Evolutionary conservation across 2,797 vertebrate genomes (phyloP), one percentile per base, ranked within the genome.

Genomic region (Lagodon rhomboides): DNA sequence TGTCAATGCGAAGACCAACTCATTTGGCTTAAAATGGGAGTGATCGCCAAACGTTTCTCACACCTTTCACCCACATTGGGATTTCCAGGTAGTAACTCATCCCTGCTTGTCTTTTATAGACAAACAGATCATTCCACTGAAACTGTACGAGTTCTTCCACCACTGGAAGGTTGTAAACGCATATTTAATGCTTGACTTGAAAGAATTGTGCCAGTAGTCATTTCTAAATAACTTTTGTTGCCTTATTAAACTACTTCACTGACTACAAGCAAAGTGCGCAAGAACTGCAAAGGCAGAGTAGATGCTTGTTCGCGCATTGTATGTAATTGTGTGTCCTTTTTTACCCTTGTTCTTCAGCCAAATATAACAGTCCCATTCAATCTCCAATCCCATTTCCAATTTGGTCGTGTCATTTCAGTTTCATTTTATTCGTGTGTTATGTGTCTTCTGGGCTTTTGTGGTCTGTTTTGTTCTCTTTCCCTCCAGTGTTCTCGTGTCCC

Each of bases 61-160:
- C 53, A 46, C 56, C 22, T 30, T 53, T 51, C 49, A 44, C 1
- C 13, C 1, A 0, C 9, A 22, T 70, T 73, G 3, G 61, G 34
- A 38, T 84, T 73, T 73, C 20, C 4, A 47, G 18, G 34, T 59
- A 4, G 51, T 49, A 25, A 15, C 25, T 34, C 63, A 66, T 63
- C 18, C 44, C 10, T 16, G 20, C 38, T 64, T 49, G 38, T 44
- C 27, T 68, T 82, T 60, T 69, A 55, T 68, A 59, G 53, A 68
- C 38, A 44, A 59, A 69, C 51, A 62, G 66, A 81, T 70, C 43
- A 30, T 5, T 43, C 2, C n/a, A 23, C 30, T 9, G 34, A 8
- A 68, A 51, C 41, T 50, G n/a, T 25, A 30, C 20, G 5, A 53
- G 59, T 9, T 30, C 41, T 67, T 64, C 79, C 30, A 56, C 43